A percentile compares a stretch with the other conserved stretches of the same genome.
Evolutionary conservation across 2,797 vertebrate species (phyloP).

Genomic region (Zenarchopterus dispar): DNA sequence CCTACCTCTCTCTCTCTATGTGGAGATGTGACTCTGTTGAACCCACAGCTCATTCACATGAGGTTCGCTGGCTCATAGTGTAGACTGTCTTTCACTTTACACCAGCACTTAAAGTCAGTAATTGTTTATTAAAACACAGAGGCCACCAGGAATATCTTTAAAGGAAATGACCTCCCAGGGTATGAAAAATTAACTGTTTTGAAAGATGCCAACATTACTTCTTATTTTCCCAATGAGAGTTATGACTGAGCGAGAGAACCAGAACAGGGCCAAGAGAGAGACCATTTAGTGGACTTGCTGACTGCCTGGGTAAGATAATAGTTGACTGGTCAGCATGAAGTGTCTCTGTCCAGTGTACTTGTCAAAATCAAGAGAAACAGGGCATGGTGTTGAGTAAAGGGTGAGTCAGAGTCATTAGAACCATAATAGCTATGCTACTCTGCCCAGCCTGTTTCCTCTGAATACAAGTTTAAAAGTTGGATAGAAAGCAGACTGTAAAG

Average conservation of each 20-base stretch:
- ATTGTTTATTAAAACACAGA: slow-evolving; percentile 55
- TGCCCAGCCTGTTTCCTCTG: slow-evolving; percentile 40
- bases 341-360: slow-evolving; percentile 41
- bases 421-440: slow-evolving; percentile 39
- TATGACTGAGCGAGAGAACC: slow-evolving; percentile 48
- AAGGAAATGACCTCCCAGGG: slow-evolving; percentile 65
- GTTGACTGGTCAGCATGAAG: slow-evolving; percentile 37
- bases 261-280: slow-evolving; percentile 21
- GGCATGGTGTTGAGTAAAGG: slow-evolving; percentile 32
- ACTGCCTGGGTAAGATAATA: slow-evolving; percentile 28
- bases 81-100: too few species aligned
- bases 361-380: slow-evolving; percentile 29
- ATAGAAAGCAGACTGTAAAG: too few species aligned
- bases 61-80: too few species aligned
- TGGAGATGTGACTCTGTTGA: slow-evolving; percentile 49
- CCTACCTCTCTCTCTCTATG: slow-evolving; percentile 35
- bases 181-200: slow-evolving; percentile 65
- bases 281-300: slow-evolving; percentile 36
- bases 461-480: too few species aligned
- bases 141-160: slow-evolving; percentile 49
- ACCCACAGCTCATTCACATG: slow-evolving; percentile 45
- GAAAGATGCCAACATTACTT: slow-evolving; percentile 52
- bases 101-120: too few species aligned
- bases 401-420: slow-evolving; percentile 45
- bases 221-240: slow-evolving; percentile 52